Percentiles rank a stretch among this genome's conserved stretches.
These are phyloP conservation scores for Cyanoramphus novaezelandiae DNA, from an alignment of 2,113 vertebrate species.

Conservation along the genomic window DNA sequence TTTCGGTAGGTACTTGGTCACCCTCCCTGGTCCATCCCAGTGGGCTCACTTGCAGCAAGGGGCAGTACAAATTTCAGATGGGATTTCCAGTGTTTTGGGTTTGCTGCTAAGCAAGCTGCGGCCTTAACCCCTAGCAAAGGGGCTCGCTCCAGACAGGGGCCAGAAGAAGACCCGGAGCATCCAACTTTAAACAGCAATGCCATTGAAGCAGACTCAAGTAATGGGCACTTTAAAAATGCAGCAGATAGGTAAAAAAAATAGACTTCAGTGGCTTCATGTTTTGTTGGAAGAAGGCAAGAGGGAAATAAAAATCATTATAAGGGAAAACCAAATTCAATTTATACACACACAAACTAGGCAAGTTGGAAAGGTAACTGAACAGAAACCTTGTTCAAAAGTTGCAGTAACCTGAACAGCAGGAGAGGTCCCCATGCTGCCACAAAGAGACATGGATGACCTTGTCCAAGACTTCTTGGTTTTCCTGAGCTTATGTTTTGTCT, in stretches of 20 bases:
- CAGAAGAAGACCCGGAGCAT: rapidly evolving
- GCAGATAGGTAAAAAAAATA: background rate
- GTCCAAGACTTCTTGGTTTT: background rate
- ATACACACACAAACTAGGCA: rapidly evolving
- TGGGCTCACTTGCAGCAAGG: rapidly evolving
- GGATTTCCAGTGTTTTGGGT: background rate
- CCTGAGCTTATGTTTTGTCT: background rate
- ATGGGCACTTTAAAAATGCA: background rate
- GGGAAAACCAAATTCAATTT: background rate
- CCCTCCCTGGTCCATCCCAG: background rate
- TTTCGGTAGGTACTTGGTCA: background rate
- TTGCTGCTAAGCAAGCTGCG: background rate
- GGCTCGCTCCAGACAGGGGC: rapidly evolving
- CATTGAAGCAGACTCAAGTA: background rate
- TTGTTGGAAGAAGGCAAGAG: background rate
- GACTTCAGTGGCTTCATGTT: background rate
- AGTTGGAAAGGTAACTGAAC: background rate
- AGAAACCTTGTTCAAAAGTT: background rate
- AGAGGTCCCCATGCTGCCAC: background rate
- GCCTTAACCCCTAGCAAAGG: background rate
- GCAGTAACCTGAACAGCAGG: background rate
- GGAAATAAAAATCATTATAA: background rate
- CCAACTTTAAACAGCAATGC: background rate
- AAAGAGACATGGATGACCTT: background rate
- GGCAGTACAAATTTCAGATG: background rate